Evolutionary conservation across 2,888 invertebrate genomes (phyloP), one percentile per base, ranked within the genome.

Genomic region (Isoperla grammatica): DNA sequence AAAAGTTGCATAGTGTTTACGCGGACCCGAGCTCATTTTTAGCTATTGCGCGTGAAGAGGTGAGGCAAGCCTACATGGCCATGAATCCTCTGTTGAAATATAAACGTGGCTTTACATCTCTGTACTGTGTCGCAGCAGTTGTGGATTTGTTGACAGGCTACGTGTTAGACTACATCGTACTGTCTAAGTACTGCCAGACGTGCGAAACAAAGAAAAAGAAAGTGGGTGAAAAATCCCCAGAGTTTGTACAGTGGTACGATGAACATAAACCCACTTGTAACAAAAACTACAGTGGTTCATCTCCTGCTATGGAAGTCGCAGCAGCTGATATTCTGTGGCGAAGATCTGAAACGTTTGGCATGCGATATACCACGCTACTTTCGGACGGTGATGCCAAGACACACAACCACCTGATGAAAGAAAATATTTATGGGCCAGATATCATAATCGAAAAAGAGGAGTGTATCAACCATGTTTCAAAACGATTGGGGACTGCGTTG

Each of bases 101-200:
- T 42, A 66, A 65, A n/a, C 57, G 65, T 12, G 62, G 63, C 5
- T 61, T 56, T 45, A 65, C 61, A 50, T 66, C 64, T 2, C 64
- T 64, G 40, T 62, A 65, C 46, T 61, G 65, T n/a, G 60, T 66
- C 42, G 62, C 64, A 12, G 62, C n/a, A 17, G 63, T 64, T 6
- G 61, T 66, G 46, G 62, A 64, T 12, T 22, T 59, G 23, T 19
- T 50, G 17, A 55, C 56, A 1, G 65, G 65, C 56, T 62, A 59
- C 37, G 59, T 66, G 8, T 43, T 64, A 9, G 66, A 65, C 22
- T 65, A 56, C 46, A 58, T 40, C 9, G 54, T 65, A 12, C 43
- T 61, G 12, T 61, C 64, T 19, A 67, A 65, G 57, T 63, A 53
- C 56, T 67, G 64, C 60, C 63, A 61, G 35, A 55, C 56, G n/a